phyloP scores from a whole-genome alignment of 2,797 vertebrate genomes.

The Enteromius anoplus region DNA sequence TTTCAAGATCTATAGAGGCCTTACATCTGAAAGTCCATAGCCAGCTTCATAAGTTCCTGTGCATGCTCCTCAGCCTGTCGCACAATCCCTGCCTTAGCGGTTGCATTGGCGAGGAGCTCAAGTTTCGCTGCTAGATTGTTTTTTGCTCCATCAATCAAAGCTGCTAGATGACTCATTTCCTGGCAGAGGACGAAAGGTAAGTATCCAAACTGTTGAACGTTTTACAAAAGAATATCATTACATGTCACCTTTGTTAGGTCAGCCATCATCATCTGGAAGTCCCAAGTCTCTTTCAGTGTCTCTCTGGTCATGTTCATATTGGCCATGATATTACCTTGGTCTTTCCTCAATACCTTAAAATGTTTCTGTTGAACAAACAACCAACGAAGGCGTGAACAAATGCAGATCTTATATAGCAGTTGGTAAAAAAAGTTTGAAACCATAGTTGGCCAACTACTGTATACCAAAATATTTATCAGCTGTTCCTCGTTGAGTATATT shows the following conservation, averaged over 20 bases:
- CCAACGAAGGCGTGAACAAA: not conserved
- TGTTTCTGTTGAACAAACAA: slow-evolving; percentile 37
- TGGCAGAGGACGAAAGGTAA: slow-evolving; percentile 52
- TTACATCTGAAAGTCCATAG: slow-evolving; percentile 80
- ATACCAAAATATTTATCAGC: slow-evolving; percentile 80
- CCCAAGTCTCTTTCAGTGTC: slow-evolving; percentile 19
- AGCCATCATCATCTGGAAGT: slow-evolving; percentile 43
- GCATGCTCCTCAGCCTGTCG: slow-evolving; percentile 80
- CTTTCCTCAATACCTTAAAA: not conserved
- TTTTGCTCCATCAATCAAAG: slow-evolving; percentile 78
- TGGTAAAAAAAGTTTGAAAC: not conserved
- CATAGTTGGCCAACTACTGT: not conserved
- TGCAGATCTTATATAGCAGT: not conserved
- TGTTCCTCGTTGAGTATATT: slow-evolving; percentile 72
- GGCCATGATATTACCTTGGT: slow-evolving; percentile 1
- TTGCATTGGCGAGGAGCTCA: slow-evolving; percentile 65
- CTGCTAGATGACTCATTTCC: slow-evolving; percentile 79
- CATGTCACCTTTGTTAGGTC: slow-evolving; percentile 35
- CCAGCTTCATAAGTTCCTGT: slow-evolving; percentile 73
- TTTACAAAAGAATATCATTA: not conserved
- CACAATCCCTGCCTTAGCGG: slow-evolving; percentile 71
- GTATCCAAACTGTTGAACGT: not conserved
- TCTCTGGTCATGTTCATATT: slow-evolving; percentile 26
- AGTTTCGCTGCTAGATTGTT: slow-evolving; percentile 74
- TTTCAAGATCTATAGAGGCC: not conserved